phyloP scores from a whole-genome alignment of 92 coral and sea anemone genomes.

The Montipora capitata region DNA sequence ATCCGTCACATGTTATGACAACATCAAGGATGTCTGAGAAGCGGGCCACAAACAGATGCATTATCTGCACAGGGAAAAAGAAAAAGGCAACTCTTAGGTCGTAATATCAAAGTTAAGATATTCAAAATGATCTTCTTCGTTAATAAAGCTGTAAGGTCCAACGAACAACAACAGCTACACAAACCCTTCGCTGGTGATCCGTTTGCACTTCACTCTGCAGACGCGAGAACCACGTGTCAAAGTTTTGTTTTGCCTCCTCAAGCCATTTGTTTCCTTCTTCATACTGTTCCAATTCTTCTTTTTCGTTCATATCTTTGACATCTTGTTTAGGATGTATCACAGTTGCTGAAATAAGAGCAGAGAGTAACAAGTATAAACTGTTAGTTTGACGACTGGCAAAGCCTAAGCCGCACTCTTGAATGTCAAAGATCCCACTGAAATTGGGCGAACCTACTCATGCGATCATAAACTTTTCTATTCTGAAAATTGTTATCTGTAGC shows the following conservation, averaged over 20 bases:
- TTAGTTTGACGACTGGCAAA: neutral
- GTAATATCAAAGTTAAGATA: neutral
- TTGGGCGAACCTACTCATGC: too few species aligned
- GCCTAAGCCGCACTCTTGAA: too few species aligned
- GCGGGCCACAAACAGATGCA: slow-evolving; percentile 97
- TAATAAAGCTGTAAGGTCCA: too few species aligned
- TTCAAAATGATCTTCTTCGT: neutral
- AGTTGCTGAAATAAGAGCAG: slow-evolving; percentile 67
- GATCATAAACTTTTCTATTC: too few species aligned
- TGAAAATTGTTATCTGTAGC: too few species aligned
- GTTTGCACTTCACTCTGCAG: slow-evolving; percentile 70
- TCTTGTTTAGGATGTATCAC: slow-evolving; percentile 83
- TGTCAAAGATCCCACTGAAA: too few species aligned
- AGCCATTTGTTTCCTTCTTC: slow-evolving; percentile 94
- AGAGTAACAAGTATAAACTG: neutral
- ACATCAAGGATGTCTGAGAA: slow-evolving; percentile 94
- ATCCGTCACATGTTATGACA: slow-evolving; percentile 96
- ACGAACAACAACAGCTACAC: neutral
- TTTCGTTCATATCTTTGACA: slow-evolving; percentile 86
- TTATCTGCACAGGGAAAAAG: slow-evolving; percentile 60
- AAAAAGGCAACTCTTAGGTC: neutral
- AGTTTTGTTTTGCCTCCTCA: slow-evolving; percentile 88
- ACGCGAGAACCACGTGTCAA: slow-evolving; percentile 86
- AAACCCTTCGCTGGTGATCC: slow-evolving; percentile 79
- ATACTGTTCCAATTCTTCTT: slow-evolving; percentile 95